Percentiles rank a stretch among this genome's conserved stretches.
These are phyloP conservation scores for Gallinago jamesoni DNA, from an alignment of 2,113 vertebrate species.

Conservation along the genomic window DNA sequence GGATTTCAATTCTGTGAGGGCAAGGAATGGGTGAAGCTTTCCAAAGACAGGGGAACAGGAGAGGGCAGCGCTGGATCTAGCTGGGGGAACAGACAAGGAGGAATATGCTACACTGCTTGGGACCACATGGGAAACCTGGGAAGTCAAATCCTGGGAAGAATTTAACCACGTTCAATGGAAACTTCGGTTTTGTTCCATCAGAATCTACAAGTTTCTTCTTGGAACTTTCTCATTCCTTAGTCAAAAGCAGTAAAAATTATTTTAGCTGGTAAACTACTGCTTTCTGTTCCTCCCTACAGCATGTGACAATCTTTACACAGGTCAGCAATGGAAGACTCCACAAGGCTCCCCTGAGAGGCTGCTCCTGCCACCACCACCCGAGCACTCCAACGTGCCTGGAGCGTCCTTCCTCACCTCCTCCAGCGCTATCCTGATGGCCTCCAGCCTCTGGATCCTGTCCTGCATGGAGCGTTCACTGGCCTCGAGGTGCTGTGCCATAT, in stretches of 20 bases:
- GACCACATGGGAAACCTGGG: background rate
- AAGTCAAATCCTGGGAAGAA: background rate
- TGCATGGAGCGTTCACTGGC: conserved; percentile 82
- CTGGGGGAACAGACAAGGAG: background rate
- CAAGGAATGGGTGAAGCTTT: background rate
- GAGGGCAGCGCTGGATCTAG: background rate
- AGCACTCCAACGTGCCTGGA: rapidly evolving
- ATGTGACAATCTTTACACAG: background rate
- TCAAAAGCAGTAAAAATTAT: background rate
- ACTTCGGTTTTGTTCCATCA: background rate
- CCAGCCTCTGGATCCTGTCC: conserved; percentile 86
- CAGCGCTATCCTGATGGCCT: conserved; percentile 80
- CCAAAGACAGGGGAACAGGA: background rate
- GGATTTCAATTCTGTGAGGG: background rate
- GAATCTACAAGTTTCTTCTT: background rate
- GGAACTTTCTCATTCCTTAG: background rate
- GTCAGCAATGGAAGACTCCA: background rate
- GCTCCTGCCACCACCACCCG: background rate
- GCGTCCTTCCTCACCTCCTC: conserved; percentile 84
- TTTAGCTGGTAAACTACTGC: background rate
- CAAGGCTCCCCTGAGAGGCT: background rate
- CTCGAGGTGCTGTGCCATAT: conserved; percentile 81
- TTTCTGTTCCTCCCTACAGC: background rate
- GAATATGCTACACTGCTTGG: background rate
- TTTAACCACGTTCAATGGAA: background rate